Base-by-base conservation (phyloP, 30 jellyfish, hydroid and myxozoan species). In the Aurelia aurita complex sp. Pacific region DNA sequence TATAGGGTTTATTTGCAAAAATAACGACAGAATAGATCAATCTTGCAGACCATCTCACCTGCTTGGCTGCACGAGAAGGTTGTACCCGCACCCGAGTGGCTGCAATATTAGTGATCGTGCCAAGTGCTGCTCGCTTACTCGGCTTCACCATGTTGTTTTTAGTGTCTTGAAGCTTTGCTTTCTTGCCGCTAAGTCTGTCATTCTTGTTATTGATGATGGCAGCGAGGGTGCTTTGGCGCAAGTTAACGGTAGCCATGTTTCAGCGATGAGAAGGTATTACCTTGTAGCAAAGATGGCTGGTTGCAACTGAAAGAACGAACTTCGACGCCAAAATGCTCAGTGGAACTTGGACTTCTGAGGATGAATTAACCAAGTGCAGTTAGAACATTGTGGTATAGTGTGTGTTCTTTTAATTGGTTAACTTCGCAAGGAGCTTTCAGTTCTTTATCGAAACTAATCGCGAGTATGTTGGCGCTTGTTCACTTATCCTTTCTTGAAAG, bases 1-100 rank as follows among this genome's bases (percentile, higher is more conserved):
- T 5, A 10, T 35, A 7, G 33, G 79, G 16, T 13, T 15, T 69
- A 40, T 69, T 10, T 69, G 54, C 50, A 18, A 35, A 69, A 69
- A 3, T 69, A 6, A 32, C 8, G 16, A 69, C 79, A 34, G 5
- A 34, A 18, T 76, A 12, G 54, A 8, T 5, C 29, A 53, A 43
- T 78, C 42, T 33, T 71, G 54, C 15, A 2, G 8, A 8, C 1
- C 57, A 46, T 46, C 57, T 46, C 57, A 79, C 89, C 96, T 77
- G 87, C 66, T 93, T 93, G 59, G 97, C 98, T n/a, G 91, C 92
- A n/a, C 99, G 92, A 50, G 90, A 82, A 23, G 99, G 99, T 79
- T 94, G 99, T n/a, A 73, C 86, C 62, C 99, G 85, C 13, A 73
- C 86, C 62, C 99, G 85, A 32, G 89, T 69, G n/a, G 75, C 95